Conservation (phyloP, 2,888 invertebrate genomes). For the Mellilla xanthometata region DNA sequence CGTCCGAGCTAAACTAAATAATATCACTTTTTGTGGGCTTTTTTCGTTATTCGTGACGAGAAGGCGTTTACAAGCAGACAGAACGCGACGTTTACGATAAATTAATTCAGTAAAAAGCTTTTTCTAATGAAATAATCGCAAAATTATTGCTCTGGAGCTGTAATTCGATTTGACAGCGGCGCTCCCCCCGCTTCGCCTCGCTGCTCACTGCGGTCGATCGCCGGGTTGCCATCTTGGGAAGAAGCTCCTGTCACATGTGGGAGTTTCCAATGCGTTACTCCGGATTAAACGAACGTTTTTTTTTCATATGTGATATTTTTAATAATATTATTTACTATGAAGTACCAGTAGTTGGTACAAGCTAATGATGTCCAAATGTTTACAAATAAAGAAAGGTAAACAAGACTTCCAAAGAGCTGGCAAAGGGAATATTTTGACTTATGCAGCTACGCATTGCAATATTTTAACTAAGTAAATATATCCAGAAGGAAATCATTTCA, state of each 20-base stretch:
- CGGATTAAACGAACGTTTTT: too few species aligned
- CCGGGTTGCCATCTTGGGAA: conserved; percentile 51
- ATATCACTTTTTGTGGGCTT: conserved; percentile 24
- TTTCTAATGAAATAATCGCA: conserved; percentile 56
- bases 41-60: conserved; percentile 40
- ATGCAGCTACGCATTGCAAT: too few species aligned
- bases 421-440: too few species aligned
- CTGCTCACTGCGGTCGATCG: conserved; percentile 65
- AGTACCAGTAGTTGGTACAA: too few species aligned
- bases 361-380: too few species aligned
- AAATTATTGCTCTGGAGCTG: conserved; percentile 48
- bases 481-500: too few species aligned
- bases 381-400: too few species aligned
- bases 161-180: conserved; percentile 70
- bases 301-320: too few species aligned
- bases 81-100: conserved; percentile 42
- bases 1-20: conserved; percentile 24
- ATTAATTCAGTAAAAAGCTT: conserved; percentile 64
- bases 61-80: conserved; percentile 35
- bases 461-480: too few species aligned
- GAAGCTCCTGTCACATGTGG: conserved; percentile 36
- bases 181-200: conserved; percentile 51
- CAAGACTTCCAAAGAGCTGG: too few species aligned
- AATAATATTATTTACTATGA: too few species aligned
- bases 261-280: conserved; percentile 20